Base-by-base conservation (phyloP, 2,888 invertebrate species). In the Seira musarum region DNA sequence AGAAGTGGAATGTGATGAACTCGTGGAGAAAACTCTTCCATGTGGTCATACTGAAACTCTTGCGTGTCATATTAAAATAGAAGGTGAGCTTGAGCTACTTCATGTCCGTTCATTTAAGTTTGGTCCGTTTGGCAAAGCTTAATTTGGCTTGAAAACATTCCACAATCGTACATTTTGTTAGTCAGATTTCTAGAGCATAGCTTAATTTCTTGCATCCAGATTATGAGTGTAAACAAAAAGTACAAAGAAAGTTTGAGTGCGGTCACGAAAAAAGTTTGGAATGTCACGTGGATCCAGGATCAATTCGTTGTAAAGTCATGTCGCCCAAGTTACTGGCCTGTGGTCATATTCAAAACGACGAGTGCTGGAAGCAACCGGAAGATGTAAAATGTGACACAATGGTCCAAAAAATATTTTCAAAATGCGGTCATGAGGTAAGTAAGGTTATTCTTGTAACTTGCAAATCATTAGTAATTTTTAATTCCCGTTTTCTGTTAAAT, bases 41-140 rank as follows among this genome's bases (percentile, higher is more conserved):
- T 92, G 92, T 87, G 90, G 89, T 0, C 92, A 93, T 87, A 84
- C 85, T 0, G 89, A 88, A 81, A 46, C 84, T 1, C 83, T 92
- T 10, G 85, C 84, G 25, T 93, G 93, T 86, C 87, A 89, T 35
- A 75, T 81, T 22, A 83, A 10, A 67, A 82, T 21, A 25, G 49
- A 5, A 68, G n/a, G 65, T 22, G n/a, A 66, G 49, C 46, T n/a
- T n/a, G n/a, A n/a, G n/a, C n/a, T n/a, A n/a, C n/a, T n/a, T n/a
- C n/a, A n/a, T n/a, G n/a, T n/a, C n/a, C n/a, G n/a, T n/a, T n/a
- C n/a, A n/a, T n/a, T n/a, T n/a, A n/a, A n/a, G n/a, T n/a, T n/a
- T n/a, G n/a, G n/a, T n/a, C n/a, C n/a, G n/a, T n/a, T n/a, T n/a
- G n/a, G n/a, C n/a, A n/a, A n/a, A n/a, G n/a, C n/a, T n/a, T n/a